Evolutionary conservation across 2,888 invertebrate species (phyloP).

Genomic region (Lasioglossum vierecki): DNA sequence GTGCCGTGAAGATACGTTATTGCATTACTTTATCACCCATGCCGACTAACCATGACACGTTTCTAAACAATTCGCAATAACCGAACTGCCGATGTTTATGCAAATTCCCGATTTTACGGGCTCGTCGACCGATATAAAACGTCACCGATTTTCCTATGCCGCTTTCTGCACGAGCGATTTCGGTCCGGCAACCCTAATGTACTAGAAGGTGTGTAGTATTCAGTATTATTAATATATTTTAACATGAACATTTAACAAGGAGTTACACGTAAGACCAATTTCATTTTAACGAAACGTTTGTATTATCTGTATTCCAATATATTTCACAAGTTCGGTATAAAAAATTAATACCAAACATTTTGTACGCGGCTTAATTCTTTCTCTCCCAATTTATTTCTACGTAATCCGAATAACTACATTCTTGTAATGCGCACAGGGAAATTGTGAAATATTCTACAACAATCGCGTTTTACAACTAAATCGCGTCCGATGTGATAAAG

Average conservation of each 20-base stretch:
- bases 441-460: neutral
- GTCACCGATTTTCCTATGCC: neutral
- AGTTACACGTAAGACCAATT: no score
- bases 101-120: neutral
- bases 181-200: no score
- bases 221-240: no score
- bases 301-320: no score
- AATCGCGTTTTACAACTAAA: neutral
- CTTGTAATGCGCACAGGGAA: no score
- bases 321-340: no score
- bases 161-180: neutral
- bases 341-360: no score
- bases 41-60: constrained; percentile 1
- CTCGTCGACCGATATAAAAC: neutral
- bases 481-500: neutral
- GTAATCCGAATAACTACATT: neutral
- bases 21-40: constrained; percentile 46
- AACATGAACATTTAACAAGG: no score
- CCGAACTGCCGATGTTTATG: neutral
- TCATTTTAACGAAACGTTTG: no score
- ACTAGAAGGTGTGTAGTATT: no score
- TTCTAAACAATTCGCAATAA: neutral
- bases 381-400: neutral
- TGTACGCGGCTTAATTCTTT: neutral
- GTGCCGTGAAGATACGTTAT: constrained; percentile 34